These are phyloP conservation scores for Helicorthomorpha holstii DNA, from an alignment of 1,140 invertebrate species.

Conservation along the genomic window DNA sequence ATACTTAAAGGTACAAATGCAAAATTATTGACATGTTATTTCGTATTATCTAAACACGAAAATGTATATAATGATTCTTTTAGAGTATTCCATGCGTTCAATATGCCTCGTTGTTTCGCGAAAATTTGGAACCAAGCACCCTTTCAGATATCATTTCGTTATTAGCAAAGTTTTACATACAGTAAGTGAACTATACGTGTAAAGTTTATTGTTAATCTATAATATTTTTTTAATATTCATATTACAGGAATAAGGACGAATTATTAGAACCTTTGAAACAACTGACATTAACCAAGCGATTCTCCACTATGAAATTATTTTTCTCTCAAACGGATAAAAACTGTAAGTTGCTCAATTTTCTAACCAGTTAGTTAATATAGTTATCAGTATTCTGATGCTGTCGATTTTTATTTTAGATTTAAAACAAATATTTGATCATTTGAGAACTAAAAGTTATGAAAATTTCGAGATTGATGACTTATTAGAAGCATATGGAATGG, in stretches of 20 bases:
- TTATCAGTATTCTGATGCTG: neutral
- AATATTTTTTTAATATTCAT: no score
- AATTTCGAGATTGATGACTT: no score
- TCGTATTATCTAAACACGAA: neutral
- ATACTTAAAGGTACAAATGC: neutral
- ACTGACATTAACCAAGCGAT: constrained; percentile 24
- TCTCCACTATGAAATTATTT: constrained; percentile 27
- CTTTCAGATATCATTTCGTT: constrained; percentile 20
- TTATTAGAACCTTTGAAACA: constrained; percentile 18
- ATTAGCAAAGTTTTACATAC: constrained; percentile 15
- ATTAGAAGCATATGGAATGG: no score
- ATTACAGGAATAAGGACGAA: constrained; percentile 16
- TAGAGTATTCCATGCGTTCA: constrained; percentile 7
- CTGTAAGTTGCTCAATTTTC: constrained; percentile 13
- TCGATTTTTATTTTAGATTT: constrained; percentile 9
- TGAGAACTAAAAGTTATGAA: constrained; percentile 5
- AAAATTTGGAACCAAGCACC: constrained; percentile 23
- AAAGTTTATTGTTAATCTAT: neutral
- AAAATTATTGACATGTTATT: neutral
- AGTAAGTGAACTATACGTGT: neutral
- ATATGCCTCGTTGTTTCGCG: constrained; percentile 18
- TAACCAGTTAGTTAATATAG: neutral
- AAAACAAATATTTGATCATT: constrained; percentile 8
- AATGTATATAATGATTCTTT: neutral
- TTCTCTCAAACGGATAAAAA: constrained; percentile 24